Base-by-base conservation (phyloP, 2,888 invertebrate genomes). In the Scaptomyza reducta region DNA sequence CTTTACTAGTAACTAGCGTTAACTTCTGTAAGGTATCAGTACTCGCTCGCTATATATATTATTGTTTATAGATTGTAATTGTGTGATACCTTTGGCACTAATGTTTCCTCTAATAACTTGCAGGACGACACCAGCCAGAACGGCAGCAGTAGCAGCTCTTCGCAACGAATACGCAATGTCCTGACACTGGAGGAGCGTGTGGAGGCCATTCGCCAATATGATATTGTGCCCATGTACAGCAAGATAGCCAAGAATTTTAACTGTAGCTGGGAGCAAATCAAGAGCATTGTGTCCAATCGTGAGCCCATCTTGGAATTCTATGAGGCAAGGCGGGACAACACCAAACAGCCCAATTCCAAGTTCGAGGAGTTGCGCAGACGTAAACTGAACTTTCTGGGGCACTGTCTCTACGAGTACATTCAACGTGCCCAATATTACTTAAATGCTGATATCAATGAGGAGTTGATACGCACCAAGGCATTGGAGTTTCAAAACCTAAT, bases 221-320 rank as follows among this genome's bases (percentile, higher is more conserved):
- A 91, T 46, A 80, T 88, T 16, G 73, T 85, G 18, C 91, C 91
- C 3, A 89, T 90, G 84, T 91, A 91, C 55, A 91, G 90, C 40
- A 90, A 90, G 65, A 87, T 91, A 7, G 91, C 91, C 0, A 88
- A 88, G 54, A 89, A 87, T 69, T 91, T 91, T 60, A 89, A 90
- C 46, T 91, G 91, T 55, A 90, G 91, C 59, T 90, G 90, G 89
- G 91, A 91, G 54, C 91, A 91, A 75, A 90, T 91, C 53, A 91
- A 90, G 58, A 91, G 87, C 63, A 90, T 91, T 9, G 74, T 91
- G 0, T 41, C 70, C 4, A 90, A 91, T 63, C 85, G 91, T 2
- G 86, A 87, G 3, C 83, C 89, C 13, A 90, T 91, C 13, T 72
- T 91, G 74, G 79, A 89, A 31, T 91, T 90, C 61, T 88, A 91